A percentile compares a stretch with the other conserved stretches of the same genome.
These are phyloP conservation scores for Neopipo cinnamomea DNA, from an alignment of 2,113 vertebrate genomes.

Conservation along the genomic window DNA sequence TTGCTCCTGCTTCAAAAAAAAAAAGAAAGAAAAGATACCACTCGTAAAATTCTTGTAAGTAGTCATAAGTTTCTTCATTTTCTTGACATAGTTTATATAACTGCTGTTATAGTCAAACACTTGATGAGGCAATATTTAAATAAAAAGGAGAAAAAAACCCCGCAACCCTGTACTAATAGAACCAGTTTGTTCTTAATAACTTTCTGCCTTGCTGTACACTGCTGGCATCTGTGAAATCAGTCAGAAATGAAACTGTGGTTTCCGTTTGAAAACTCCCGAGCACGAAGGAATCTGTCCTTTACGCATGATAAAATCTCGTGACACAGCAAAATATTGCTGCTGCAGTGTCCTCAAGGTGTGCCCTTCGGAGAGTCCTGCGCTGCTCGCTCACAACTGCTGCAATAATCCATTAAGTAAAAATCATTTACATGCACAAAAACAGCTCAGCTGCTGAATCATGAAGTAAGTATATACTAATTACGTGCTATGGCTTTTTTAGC, in stretches of 20 bases:
- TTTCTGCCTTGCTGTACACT: not conserved
- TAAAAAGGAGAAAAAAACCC: not conserved
- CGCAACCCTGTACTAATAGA: not conserved
- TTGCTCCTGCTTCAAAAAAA: not conserved
- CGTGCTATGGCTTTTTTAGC: not conserved
- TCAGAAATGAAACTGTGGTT: not conserved
- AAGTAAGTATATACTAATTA: slow-evolving; percentile 6
- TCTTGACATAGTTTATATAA: not conserved
- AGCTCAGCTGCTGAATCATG: slow-evolving; percentile 64
- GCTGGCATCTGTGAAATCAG: not conserved
- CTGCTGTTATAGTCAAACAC: not conserved
- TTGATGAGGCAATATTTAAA: not conserved
- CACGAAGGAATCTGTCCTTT: slow-evolving; percentile 49
- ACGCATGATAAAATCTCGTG: slow-evolving; percentile 51
- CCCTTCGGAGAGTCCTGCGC: slow-evolving; percentile 34
- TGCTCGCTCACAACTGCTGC: slow-evolving; percentile 40
- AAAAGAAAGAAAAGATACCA: not conserved
- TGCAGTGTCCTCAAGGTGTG: slow-evolving; percentile 68
- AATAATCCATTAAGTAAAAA: slow-evolving; percentile 59
- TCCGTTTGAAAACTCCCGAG: not conserved
- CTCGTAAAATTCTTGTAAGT: not conserved
- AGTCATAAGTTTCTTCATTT: not conserved
- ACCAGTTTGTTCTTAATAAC: not conserved
- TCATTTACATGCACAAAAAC: slow-evolving; percentile 56
- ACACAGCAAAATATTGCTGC: slow-evolving; percentile 69